Percentiles rank a stretch among this genome's conserved stretches.
Conservation (phyloP, 2,797 vertebrate species). For the Pseudocheirus occidentalis region DNA sequence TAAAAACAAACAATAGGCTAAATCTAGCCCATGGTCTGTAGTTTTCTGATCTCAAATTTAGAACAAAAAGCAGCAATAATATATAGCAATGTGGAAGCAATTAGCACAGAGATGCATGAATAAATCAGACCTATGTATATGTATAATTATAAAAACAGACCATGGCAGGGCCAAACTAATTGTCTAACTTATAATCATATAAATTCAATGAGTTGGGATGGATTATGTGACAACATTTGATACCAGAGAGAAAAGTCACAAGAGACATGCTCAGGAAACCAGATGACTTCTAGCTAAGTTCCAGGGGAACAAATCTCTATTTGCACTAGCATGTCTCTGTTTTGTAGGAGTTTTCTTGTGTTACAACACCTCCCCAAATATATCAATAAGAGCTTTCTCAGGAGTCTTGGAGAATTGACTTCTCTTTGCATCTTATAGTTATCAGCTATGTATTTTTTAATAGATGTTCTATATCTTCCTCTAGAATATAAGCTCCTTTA, state of each 20-base stretch:
- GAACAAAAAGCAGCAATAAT: not conserved
- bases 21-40: not conserved
- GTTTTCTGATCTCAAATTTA: not conserved
- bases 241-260: not conserved
- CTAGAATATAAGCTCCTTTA: not conserved
- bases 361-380: not conserved
- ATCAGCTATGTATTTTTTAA: not conserved
- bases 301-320: not conserved
- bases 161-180: not conserved
- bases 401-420: not conserved
- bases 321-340: not conserved
- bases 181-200: not conserved
- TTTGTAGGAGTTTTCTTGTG: not conserved
- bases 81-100: not conserved
- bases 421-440: not conserved
- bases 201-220: not conserved
- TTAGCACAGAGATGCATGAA: not conserved
- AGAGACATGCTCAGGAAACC: not conserved
- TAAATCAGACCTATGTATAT: not conserved
- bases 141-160: not conserved
- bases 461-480: not conserved
- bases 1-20: not conserved
- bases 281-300: not conserved
- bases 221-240: not conserved
- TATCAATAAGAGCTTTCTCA: not conserved